Base-by-base conservation (phyloP, 2,113 vertebrate species). In the Eonycteris spelaea region DNA sequence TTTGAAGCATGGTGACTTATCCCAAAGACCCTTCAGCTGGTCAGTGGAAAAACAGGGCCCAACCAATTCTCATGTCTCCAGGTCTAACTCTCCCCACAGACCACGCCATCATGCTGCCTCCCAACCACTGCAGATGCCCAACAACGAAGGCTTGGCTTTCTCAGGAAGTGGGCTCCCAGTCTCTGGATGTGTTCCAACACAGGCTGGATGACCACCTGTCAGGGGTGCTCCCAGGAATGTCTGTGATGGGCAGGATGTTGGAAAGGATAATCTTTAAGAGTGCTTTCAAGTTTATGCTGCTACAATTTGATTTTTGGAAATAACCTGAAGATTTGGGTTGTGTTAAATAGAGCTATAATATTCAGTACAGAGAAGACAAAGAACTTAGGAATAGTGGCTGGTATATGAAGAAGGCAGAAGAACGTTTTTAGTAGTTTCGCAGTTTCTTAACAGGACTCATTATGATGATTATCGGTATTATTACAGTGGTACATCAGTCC, bases 21-120 rank as follows among this genome's bases (percentile, higher is more conserved):
- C 51, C 55, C 45, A 22, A 65, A 77, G 78, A 26, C 51, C 7
- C 6, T 19, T 43, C 18, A 83, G n/a, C 21, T 26, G 59, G 30
- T n/a, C 19, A 67, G 40, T 6, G 19, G n/a, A 30, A 90, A 48
- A 74, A 59, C 0, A 71, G 33, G 24, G 9, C 14, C 19, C 68
- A 84, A 40, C 2, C 35, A 26, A 16, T n/a, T 85, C 45, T 65
- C 48, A 38, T 14, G 5, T 28, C 35, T 59, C 33, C 13, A 22
- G 51, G 45, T 5, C 7, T 26, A 51, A 9, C 1, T 12, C 18
- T 63, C 18, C 11, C 2, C 22, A 18, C 53, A 16, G 0, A 0
- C 33, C 5, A 35, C 21, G 0, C 21, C 3, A 14, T 8, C 24
- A 33, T 0, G 24, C 24, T 6, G 8, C 15, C 13, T 63, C 6